A percentile compares a stretch with the other conserved stretches of the same genome.
phyloP scores from a whole-genome alignment of 2,113 vertebrate genomes.

The Abramis brama region DNA sequence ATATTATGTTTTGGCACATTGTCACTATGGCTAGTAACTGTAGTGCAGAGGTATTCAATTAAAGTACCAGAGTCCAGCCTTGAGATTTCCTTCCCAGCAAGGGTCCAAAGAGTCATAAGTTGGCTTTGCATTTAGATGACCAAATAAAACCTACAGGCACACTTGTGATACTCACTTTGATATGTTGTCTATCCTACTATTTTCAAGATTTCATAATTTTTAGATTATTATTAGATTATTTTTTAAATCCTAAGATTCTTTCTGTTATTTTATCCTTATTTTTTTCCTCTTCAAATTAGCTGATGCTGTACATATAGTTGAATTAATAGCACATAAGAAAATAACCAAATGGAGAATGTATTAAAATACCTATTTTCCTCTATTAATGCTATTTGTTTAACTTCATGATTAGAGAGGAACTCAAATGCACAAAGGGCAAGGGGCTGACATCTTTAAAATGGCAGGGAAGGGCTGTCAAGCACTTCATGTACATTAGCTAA shows the following conservation, averaged over 20 bases:
- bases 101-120: neutral
- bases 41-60: neutral
- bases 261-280: neutral
- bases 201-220: neutral
- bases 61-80: neutral
- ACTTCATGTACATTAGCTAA: neutral
- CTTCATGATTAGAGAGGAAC: neutral
- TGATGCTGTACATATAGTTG: neutral
- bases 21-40: neutral
- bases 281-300: neutral
- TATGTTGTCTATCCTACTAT: neutral
- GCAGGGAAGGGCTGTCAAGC: neutral
- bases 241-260: neutral
- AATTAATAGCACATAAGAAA: neutral
- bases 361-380: neutral
- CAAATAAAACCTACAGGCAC: neutral
- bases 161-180: neutral
- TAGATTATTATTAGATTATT: neutral
- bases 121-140: neutral
- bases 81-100: neutral
- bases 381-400: neutral
- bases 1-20: neutral
- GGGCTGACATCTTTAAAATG: conserved; percentile 1
- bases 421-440: neutral
- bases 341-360: neutral